Conservation (phyloP, 2,113 vertebrate genomes). For the Crotalus horridus region DNA sequence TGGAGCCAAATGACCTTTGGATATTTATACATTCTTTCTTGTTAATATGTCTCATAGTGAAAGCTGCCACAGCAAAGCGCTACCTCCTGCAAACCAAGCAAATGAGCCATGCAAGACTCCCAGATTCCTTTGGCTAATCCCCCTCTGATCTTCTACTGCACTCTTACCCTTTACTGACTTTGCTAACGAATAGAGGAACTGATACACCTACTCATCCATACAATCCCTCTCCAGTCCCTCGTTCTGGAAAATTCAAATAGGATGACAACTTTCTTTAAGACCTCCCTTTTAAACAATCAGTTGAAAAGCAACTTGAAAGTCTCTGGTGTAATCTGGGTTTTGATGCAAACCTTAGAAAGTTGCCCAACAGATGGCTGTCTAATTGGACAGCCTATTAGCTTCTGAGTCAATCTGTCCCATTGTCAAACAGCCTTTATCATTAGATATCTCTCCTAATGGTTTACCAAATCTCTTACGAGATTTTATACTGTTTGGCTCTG, state of each 20-base stretch:
- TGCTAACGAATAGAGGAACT: not conserved
- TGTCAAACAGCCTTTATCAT: not conserved
- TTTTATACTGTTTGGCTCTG: not conserved
- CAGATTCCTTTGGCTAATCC: not conserved
- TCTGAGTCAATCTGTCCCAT: not conserved
- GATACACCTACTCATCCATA: not conserved
- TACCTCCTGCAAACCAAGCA: constrained; percentile 48
- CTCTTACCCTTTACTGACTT: not conserved
- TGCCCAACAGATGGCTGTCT: not conserved
- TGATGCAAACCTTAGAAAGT: not conserved
- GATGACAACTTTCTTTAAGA: not conserved
- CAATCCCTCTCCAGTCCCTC: not conserved
- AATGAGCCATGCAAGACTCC: constrained; percentile 27
- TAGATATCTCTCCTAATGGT: not conserved
- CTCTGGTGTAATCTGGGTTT: not conserved
- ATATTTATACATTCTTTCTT: constrained; percentile 78
- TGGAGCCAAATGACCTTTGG: constrained; percentile 35
- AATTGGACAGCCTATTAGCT: not conserved
- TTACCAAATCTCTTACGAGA: not conserved
- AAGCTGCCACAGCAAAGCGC: constrained; percentile 55
- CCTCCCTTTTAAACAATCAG: not conserved
- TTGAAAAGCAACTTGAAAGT: not conserved
- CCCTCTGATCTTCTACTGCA: not conserved
- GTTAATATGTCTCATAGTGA: constrained; percentile 77
- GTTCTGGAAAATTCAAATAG: not conserved